A percentile compares a stretch with the other conserved stretches of the same genome.
Conservation (phyloP, 2,888 invertebrate species). For the Scaptomyza reducta region DNA sequence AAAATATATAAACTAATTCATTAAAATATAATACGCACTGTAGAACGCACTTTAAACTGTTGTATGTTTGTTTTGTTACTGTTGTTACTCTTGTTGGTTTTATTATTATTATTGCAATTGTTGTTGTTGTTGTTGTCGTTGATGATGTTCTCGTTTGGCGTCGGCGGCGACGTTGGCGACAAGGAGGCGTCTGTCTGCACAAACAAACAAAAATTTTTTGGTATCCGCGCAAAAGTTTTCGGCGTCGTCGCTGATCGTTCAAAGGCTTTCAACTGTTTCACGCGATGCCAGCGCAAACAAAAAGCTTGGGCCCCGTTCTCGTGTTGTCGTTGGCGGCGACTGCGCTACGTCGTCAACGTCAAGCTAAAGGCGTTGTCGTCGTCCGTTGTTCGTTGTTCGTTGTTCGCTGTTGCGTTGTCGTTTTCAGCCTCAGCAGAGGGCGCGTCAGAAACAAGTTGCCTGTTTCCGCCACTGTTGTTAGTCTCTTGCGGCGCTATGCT, state of each 20-base stretch:
- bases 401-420: constrained; percentile 13
- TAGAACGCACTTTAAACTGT: constrained; percentile 36
- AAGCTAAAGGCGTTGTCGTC: constrained; percentile 37
- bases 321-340: constrained; percentile 57
- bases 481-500: constrained; percentile 3
- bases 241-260: constrained; percentile 83
- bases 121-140: constrained; percentile 1
- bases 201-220: constrained; percentile 56
- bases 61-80: constrained; percentile 10
- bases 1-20: constrained; percentile 10
- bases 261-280: constrained; percentile 83
- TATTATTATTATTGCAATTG: constrained; percentile 3
- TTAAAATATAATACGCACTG: constrained; percentile 20
- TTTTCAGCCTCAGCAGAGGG: constrained; percentile 45
- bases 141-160: constrained; percentile 11
- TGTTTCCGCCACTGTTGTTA: constrained; percentile 5
- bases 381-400: constrained; percentile 5
- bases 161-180: constrained; percentile 51
- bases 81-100: constrained; percentile 1
- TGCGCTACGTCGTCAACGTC: constrained; percentile 40
- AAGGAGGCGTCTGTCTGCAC: constrained; percentile 65
- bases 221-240: constrained; percentile 82
- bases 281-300: constrained; percentile 76
- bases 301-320: constrained; percentile 76
- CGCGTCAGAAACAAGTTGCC: constrained; percentile 59